Conservation (phyloP, 2,113 vertebrate genomes). For the Rhea pennata region DNA sequence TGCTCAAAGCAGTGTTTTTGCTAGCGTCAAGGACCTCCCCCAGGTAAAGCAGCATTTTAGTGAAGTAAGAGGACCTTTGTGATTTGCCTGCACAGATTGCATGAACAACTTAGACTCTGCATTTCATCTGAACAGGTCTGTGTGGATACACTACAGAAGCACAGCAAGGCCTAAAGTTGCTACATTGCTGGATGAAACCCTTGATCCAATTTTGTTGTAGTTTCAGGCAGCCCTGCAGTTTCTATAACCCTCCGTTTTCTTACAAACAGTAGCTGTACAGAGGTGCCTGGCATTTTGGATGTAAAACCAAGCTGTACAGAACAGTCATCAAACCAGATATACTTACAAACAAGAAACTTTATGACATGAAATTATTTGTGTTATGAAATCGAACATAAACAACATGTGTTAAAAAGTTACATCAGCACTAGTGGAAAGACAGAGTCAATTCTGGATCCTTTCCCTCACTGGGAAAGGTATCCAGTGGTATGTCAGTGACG, state of each 20-base stretch:
- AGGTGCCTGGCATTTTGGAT: not conserved
- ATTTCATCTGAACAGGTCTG: not conserved
- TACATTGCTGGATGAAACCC: not conserved
- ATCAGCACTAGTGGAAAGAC: not conserved
- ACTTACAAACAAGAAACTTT: not conserved
- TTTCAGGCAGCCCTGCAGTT: not conserved
- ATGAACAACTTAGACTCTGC: not conserved
- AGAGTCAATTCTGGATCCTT: not conserved
- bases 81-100: not conserved
- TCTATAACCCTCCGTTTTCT: not conserved
- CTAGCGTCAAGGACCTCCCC: not conserved
- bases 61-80: not conserved
- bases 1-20: not conserved
- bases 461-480: not conserved
- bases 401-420: not conserved
- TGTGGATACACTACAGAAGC: fast-evolving
- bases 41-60: not conserved
- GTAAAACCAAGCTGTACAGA: not conserved
- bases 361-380: not conserved
- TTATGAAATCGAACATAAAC: not conserved
- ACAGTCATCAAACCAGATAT: fast-evolving
- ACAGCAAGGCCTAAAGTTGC: not conserved
- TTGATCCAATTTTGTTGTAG: not conserved
- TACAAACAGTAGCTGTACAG: not conserved
- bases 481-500: not conserved